Percentiles rank a stretch among this genome's conserved stretches.
phyloP scores from a whole-genome alignment of 2,888 invertebrate genomes.

The Prenolepis imparis region DNA sequence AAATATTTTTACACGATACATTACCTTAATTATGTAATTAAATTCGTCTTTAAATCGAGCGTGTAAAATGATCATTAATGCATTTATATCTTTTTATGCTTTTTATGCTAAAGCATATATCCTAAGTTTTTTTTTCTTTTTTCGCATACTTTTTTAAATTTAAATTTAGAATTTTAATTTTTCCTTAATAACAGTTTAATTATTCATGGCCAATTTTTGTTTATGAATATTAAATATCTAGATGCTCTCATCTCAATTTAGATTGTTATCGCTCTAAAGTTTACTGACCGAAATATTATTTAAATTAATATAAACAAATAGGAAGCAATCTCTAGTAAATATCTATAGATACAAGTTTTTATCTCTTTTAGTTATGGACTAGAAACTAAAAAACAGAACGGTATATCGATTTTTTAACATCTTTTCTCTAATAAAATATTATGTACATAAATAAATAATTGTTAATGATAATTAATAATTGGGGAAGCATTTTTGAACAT shows the following conservation, averaged over 20 bases:
- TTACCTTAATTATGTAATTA: background rate
- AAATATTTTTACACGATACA: background rate
- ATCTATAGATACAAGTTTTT: background rate
- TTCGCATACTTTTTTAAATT: background rate
- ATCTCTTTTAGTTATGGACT: background rate
- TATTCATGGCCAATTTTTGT: background rate
- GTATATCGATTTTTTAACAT: no score
- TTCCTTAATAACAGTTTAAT: background rate
- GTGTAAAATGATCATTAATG: background rate
- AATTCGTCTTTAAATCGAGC: background rate
- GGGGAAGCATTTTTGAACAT: background rate
- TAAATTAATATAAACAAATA: background rate
- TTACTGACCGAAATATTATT: background rate
- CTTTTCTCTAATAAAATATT: background rate
- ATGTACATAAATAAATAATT: background rate
- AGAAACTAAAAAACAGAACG: background rate
- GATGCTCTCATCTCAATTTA: background rate
- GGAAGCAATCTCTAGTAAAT: background rate
- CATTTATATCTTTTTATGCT: background rate
- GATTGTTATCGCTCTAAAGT: background rate
- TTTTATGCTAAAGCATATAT: background rate
- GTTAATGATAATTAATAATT: background rate
- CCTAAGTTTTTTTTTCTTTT: background rate
- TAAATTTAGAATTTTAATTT: background rate
- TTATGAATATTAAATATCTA: background rate